Evolutionary conservation across 2,797 vertebrate species (phyloP).

Genomic region (Trachurus trachurus): DNA sequence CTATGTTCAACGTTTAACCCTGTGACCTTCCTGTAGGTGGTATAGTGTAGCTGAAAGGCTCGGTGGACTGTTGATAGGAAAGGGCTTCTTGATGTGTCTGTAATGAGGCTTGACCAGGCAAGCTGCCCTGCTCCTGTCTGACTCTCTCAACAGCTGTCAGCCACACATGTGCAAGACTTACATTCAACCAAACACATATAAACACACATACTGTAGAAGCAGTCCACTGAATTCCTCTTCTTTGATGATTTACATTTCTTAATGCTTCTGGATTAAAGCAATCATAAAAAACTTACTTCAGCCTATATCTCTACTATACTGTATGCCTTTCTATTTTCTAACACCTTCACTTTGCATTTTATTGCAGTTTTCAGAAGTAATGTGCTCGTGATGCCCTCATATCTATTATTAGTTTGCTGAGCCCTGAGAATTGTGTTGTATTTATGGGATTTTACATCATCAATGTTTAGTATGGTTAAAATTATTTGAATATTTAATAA

Average conservation of each 20-base stretch:
- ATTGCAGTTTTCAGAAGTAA: not conserved
- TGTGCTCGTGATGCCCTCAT: not conserved
- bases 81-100: constrained; percentile 31
- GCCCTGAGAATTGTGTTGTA: not conserved
- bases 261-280: not conserved
- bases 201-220: not conserved
- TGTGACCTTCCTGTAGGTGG: constrained; percentile 40
- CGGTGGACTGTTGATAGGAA: constrained; percentile 30
- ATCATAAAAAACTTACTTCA: not conserved
- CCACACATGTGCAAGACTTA: constrained; percentile 14
- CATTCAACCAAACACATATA: constrained; percentile 7
- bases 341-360: not conserved
- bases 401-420: not conserved
- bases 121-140: constrained; percentile 40
- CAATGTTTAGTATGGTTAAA: not conserved
- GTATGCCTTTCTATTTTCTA: not conserved
- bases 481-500: not conserved
- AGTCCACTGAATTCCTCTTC: not conserved
- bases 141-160: constrained; percentile 44
- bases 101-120: constrained; percentile 60
- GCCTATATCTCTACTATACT: not conserved
- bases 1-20: constrained; percentile 21
- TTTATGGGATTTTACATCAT: not conserved
- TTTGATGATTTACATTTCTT: not conserved
- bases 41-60: constrained; percentile 4